Evolutionary conservation across 2,888 invertebrate species (phyloP).

Genomic region (Dione vanillae): DNA sequence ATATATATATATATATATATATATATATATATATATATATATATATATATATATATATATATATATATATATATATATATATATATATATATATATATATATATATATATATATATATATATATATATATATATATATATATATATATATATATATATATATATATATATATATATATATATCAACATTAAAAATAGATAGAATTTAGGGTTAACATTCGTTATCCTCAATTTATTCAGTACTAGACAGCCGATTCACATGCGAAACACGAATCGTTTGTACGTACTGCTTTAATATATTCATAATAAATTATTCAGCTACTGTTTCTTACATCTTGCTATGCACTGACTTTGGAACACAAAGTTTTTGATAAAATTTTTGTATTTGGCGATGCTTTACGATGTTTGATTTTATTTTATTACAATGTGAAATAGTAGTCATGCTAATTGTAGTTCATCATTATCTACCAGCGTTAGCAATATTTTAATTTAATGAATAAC

Average conservation of each 20-base stretch:
- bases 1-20: too few relatives aligned
- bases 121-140: too few relatives aligned
- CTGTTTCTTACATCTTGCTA: slow-evolving; percentile 4
- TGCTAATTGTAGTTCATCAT: not conserved
- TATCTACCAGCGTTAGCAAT: too few relatives aligned
- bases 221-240: not conserved
- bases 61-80: too few relatives aligned
- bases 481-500: not conserved
- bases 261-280: slow-evolving; percentile 2
- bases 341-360: slow-evolving; percentile 9
- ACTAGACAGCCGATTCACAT: not conserved
- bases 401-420: not conserved
- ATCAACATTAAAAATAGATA: too few relatives aligned
- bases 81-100: too few relatives aligned
- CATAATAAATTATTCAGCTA: slow-evolving; percentile 20
- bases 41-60: too few relatives aligned
- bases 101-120: too few relatives aligned
- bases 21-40: too few relatives aligned
- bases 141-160: too few relatives aligned
- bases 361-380: slow-evolving; percentile 6
- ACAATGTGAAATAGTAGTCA: not conserved
- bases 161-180: too few relatives aligned
- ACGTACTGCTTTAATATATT: slow-evolving; percentile 16
- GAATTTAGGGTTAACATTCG: not conserved
- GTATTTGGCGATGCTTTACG: not conserved